phyloP scores from a whole-genome alignment of 2,888 invertebrate species.

The Stenotaenia linearis region DNA sequence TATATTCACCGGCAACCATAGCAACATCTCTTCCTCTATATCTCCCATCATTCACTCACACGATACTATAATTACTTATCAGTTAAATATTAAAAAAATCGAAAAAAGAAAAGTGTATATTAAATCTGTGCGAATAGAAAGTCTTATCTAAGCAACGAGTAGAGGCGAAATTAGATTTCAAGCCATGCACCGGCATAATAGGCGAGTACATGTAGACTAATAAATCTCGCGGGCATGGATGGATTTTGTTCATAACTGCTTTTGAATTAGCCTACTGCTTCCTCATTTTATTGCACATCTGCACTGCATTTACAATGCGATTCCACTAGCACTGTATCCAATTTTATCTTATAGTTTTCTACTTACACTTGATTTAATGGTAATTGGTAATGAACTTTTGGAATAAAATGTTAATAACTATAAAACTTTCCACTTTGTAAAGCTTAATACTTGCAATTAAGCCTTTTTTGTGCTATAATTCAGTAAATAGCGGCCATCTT shows the following conservation, averaged over 20 bases:
- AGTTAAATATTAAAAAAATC: too few species aligned
- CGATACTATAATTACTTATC: too few species aligned
- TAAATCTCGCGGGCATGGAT: not conserved
- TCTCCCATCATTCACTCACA: too few species aligned
- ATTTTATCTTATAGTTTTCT: not conserved
- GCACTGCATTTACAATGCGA: not conserved
- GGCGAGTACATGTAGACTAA: not conserved
- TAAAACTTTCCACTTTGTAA: too few species aligned
- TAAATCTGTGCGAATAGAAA: not conserved
- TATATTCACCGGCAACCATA: too few species aligned
- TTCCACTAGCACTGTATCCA: not conserved
- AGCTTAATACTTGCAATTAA: too few species aligned
- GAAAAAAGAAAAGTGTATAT: not conserved
- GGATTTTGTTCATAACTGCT: not conserved
- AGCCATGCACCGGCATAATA: not conserved
- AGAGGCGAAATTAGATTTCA: not conserved
- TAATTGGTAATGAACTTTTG: too few species aligned
- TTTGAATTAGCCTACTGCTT: not conserved
- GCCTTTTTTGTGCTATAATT: too few species aligned
- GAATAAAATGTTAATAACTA: too few species aligned
- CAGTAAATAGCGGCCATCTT: too few species aligned
- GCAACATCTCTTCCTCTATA: too few species aligned
- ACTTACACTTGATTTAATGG: too few species aligned
- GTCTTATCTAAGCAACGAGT: not conserved
- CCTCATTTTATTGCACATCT: not conserved